phyloP scores from a whole-genome alignment of 2,113 vertebrate genomes.

The Hippocampus abdominalis region DNA sequence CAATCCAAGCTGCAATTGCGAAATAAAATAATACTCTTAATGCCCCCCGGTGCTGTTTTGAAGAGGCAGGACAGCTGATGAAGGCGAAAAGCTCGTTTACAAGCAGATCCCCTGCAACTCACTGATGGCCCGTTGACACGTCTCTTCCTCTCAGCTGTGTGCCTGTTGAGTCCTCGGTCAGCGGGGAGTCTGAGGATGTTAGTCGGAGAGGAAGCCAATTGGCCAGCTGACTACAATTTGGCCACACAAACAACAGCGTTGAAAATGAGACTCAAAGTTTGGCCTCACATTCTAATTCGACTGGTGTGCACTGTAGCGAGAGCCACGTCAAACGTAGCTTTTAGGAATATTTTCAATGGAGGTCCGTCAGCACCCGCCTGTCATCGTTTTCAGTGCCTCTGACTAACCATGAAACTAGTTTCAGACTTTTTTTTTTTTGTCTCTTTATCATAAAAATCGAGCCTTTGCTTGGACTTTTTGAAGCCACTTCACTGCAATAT shows the following conservation, averaged over 20 bases:
- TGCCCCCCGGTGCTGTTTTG: too few relatives aligned
- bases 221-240: conserved; percentile 67
- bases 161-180: conserved; percentile 27
- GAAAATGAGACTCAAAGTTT: not conserved
- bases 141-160: conserved; percentile 52
- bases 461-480: not conserved
- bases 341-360: not conserved
- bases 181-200: conserved; percentile 52
- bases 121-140: conserved; percentile 53
- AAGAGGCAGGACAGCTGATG: not conserved
- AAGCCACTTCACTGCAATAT: too few relatives aligned
- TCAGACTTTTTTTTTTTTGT: not conserved
- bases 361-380: too few relatives aligned
- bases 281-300: not conserved
- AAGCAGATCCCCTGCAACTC: conserved; percentile 41
- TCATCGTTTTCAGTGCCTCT: too few relatives aligned
- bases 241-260: conserved; percentile 42
- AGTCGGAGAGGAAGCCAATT: conserved; percentile 59
- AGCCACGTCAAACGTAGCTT: not conserved
- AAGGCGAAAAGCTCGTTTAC: conserved; percentile 7
- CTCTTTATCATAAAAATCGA: not conserved
- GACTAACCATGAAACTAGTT: too few relatives aligned
- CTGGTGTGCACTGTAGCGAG: not conserved
- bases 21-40: not conserved
- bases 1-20: not conserved